Evolutionary conservation across 2,113 vertebrate genomes (phyloP).

Genomic region (Atrichornis clamosus): DNA sequence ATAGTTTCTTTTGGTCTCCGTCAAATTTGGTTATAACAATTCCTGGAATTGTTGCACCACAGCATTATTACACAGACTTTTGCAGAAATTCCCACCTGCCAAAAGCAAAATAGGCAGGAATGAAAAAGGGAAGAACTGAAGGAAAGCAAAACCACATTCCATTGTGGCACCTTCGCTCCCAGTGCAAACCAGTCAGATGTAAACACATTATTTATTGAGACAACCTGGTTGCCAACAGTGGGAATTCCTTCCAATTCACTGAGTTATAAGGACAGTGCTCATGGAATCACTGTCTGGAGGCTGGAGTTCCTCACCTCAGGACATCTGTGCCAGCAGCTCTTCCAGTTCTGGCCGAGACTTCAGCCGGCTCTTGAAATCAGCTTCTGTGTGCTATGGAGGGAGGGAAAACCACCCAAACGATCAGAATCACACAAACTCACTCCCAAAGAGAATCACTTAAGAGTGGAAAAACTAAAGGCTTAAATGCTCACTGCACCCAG

Average conservation of each 20-base stretch:
- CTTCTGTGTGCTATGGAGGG: slow-evolving; percentile 80
- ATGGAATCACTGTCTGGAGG: neutral
- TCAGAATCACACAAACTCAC: neutral
- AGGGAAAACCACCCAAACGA: neutral
- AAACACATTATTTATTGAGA: neutral
- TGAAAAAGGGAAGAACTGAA: neutral
- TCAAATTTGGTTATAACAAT: neutral
- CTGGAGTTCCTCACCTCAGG: slow-evolving; percentile 15
- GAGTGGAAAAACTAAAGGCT: neutral
- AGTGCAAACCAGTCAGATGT: neutral
- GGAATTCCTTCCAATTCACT: neutral
- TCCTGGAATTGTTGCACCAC: neutral
- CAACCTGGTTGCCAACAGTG: neutral
- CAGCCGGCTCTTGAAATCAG: slow-evolving; percentile 80
- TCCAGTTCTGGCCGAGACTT: slow-evolving; percentile 90
- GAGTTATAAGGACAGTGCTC: neutral
- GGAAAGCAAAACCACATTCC: neutral
- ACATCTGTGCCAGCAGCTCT: slow-evolving; percentile 81
- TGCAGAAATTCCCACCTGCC: neutral
- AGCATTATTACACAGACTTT: neutral
- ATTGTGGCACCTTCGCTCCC: neutral
- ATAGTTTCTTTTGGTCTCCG: neutral
- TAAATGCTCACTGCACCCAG: neutral
- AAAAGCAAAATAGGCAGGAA: neutral
- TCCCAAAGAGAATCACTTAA: neutral